Percentiles rank a stretch among this genome's conserved stretches.
phyloP scores from a whole-genome alignment of 2,888 invertebrate species.

The Pristionchus japonicus region DNA sequence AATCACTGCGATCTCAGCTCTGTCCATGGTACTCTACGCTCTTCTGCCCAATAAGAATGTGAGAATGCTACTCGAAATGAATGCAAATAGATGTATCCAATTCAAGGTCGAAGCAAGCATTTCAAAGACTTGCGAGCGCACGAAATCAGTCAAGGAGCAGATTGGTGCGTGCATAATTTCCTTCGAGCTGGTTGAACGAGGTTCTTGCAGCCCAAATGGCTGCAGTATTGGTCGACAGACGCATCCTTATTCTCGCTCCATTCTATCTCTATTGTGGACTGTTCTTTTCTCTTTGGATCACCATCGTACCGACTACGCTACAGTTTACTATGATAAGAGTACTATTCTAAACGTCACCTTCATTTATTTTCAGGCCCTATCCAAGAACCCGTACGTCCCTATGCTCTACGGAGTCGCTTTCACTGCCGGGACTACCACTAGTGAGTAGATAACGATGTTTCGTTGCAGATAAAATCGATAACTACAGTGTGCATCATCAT shows the following conservation, averaged over 20 bases:
- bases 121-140: not conserved
- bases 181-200: not conserved
- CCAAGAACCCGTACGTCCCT: not conserved
- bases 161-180: not conserved
- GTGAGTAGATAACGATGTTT: not conserved
- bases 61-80: too few species aligned
- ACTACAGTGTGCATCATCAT: not conserved
- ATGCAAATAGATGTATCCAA: not conserved
- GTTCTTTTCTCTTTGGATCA: conserved; percentile 41
- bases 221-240: not conserved
- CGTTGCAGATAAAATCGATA: not conserved
- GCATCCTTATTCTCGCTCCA: conserved; percentile 1
- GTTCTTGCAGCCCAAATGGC: not conserved
- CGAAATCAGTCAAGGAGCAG: conserved; percentile 21
- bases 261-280: conserved; percentile 41
- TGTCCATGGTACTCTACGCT: not conserved
- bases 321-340: conserved; percentile 26
- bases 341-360: too few species aligned
- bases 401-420: not conserved
- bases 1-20: not conserved
- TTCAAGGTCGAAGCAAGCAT: not conserved
- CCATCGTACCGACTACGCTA: conserved; percentile 22
- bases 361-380: not conserved
- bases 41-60: conserved; percentile 4
- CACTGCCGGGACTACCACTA: not conserved